Evolutionary conservation across 2,797 vertebrate genomes (phyloP).

Genomic region (Helicolenus hilgendorfi): DNA sequence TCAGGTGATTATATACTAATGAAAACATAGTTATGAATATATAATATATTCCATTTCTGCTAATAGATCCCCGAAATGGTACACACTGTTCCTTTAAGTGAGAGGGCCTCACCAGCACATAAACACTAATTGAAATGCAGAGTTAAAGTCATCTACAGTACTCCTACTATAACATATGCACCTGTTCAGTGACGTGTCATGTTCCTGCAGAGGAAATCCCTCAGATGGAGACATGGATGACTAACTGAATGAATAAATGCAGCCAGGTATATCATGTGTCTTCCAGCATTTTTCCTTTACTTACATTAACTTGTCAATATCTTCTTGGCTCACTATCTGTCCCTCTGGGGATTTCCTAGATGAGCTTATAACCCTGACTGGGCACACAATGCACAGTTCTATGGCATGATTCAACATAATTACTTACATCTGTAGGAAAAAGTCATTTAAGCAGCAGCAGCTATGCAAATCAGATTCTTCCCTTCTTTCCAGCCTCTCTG

Average conservation of each 20-base stretch:
- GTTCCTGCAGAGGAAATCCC: conserved; percentile 16
- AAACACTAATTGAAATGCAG: background rate
- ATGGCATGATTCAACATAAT: conserved; percentile 31
- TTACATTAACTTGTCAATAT: conserved; percentile 44
- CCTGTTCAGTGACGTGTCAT: background rate
- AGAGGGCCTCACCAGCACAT: background rate
- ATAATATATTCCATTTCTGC: no score
- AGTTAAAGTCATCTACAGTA: background rate
- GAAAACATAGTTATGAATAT: no score
- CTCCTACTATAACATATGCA: background rate
- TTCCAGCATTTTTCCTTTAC: conserved; percentile 20
- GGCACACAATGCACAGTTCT: background rate
- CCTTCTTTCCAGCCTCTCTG: background rate
- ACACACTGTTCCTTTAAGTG: background rate
- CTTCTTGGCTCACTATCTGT: background rate
- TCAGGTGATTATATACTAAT: no score
- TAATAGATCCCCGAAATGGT: no score
- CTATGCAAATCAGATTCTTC: conserved; percentile 47
- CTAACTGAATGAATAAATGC: conserved; percentile 38
- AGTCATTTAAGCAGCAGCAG: background rate
- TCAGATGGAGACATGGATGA: conserved; percentile 20
- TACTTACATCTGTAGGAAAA: conserved; percentile 20
- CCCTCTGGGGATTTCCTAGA: conserved; percentile 6
- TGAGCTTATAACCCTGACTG: background rate
- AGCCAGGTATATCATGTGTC: conserved; percentile 40